Evolutionary conservation across 2,113 vertebrate species (phyloP), one percentile per base, ranked within the genome.

Genomic region (Cheirogaleus medius): DNA sequence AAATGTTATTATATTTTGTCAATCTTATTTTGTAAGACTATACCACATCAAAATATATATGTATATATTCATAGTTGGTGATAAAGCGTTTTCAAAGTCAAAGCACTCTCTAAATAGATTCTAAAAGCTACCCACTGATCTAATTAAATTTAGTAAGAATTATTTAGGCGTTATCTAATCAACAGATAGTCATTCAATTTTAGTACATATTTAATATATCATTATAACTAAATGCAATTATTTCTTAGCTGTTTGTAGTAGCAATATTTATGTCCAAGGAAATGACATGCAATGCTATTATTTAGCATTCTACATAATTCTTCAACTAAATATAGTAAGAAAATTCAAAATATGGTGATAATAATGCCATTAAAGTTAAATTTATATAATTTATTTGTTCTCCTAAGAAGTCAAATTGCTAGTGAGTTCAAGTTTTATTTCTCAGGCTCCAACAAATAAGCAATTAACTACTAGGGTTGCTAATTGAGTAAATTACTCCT

Each of bases 401-500:
- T 94, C 44, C 68, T 66, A 94, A 94, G 39, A 97, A 92, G n/a
- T 96, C 49, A 93, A 68, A 96, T 94, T 95, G 58, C 60, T 95
- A 91, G 49, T 54, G 66, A 94, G 49, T 89, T 97, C 39, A 88
- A 84, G 88, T 90, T 97, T 90, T 73, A 82, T 91, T 91, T 90
- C 32, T 74, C 49, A 80, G 82, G 66, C 73, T 92, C 64, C 37
- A 93, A 69, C 14, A 86, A 94, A 91, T 86, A 96, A 83, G n/a
- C 95, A 94, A 96, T 93, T 91, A 97, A 86, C 77, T 93, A n/a
- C 37, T 56, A 66, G 34, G 2, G 32, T 42, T 91, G 44, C 83
- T 96, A 96, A 97, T 58, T 95, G 91, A 91, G n/a, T 89, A 82
- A 95, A 94, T 95, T 80, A 92, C 20, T 87, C 47, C 68, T 87